Evolutionary conservation across 2,888 invertebrate species (phyloP).

Genomic region (Chloroclystis v-ata): DNA sequence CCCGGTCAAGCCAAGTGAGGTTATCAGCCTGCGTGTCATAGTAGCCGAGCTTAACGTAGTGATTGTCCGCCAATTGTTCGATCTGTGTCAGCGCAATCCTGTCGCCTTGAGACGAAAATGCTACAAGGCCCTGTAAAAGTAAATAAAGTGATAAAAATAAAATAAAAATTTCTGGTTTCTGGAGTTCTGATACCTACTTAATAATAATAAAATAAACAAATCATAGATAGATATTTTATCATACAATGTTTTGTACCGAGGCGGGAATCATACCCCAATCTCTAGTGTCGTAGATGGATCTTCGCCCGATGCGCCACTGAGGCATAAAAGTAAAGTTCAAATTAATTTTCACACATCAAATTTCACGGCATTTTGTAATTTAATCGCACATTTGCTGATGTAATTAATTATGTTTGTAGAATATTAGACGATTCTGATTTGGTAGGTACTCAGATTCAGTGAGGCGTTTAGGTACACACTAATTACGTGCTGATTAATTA

Average conservation of each 20-base stretch:
- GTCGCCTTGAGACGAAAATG: slow-evolving; percentile 98
- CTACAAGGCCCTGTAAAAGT: slow-evolving; percentile 90
- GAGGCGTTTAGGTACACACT: slow-evolving; percentile 8
- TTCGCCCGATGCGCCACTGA: too few species aligned
- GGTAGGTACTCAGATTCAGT: slow-evolving; percentile 1
- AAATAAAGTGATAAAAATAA: not conserved
- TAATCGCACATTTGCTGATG: not conserved
- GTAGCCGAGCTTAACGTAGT: slow-evolving; percentile 95
- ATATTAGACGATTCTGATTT: not conserved
- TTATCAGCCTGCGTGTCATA: slow-evolving; percentile 98
- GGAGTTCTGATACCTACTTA: too few species aligned
- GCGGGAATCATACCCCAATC: too few species aligned
- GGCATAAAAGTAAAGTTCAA: too few species aligned
- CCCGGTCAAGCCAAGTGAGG: slow-evolving; percentile 94
- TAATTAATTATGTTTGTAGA: not conserved
- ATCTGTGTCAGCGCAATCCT: slow-evolving; percentile 98
- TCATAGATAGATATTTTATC: too few species aligned
- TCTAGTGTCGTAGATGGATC: too few species aligned
- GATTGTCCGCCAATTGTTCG: slow-evolving; percentile 96
- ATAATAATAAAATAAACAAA: too few species aligned
- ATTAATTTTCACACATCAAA: too few species aligned
- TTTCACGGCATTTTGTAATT: too few species aligned
- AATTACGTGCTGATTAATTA: slow-evolving; percentile 8
- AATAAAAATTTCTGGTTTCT: too few species aligned
- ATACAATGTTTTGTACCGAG: too few species aligned